phyloP scores from a whole-genome alignment of 1,140 invertebrate genomes.

The Anagrus nilaparvatae region DNA sequence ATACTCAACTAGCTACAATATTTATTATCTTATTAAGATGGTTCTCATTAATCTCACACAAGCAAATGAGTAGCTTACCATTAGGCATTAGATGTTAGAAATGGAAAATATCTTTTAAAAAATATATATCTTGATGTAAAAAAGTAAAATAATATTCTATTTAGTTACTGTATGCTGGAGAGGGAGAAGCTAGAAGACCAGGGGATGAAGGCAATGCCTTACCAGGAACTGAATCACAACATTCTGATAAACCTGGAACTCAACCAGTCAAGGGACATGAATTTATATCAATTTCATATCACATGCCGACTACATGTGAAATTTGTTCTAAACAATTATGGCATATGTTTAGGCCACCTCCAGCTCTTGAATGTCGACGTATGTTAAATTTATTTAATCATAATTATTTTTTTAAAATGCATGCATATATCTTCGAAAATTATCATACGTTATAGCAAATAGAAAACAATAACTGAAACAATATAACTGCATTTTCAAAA shows the following conservation, averaged over 20 bases:
- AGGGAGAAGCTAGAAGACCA: slow-evolving; percentile 81
- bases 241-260: slow-evolving; percentile 62
- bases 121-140: no score
- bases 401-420: slow-evolving; percentile 1
- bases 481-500: no score
- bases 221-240: slow-evolving; percentile 37
- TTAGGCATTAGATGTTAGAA: no score
- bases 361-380: slow-evolving; percentile 92
- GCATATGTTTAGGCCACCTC: slow-evolving; percentile 94
- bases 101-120: no score
- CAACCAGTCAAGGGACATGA: slow-evolving; percentile 91
- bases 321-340: slow-evolving; percentile 93
- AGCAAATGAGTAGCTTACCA: no score
- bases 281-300: slow-evolving; percentile 90
- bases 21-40: not conserved
- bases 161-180: slow-evolving; percentile 80
- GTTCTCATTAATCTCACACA: not conserved
- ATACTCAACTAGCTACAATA: not conserved
- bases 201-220: slow-evolving; percentile 53
- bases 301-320: slow-evolving; percentile 97
- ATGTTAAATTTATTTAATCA: slow-evolving; percentile 33
- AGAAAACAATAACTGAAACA: no score
- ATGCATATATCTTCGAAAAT: no score
- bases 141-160: no score
- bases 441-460: no score